A percentile compares a stretch with the other conserved stretches of the same genome.
Evolutionary conservation across 2,888 invertebrate species (phyloP).

Genomic region (Aethes cnicana): DNA sequence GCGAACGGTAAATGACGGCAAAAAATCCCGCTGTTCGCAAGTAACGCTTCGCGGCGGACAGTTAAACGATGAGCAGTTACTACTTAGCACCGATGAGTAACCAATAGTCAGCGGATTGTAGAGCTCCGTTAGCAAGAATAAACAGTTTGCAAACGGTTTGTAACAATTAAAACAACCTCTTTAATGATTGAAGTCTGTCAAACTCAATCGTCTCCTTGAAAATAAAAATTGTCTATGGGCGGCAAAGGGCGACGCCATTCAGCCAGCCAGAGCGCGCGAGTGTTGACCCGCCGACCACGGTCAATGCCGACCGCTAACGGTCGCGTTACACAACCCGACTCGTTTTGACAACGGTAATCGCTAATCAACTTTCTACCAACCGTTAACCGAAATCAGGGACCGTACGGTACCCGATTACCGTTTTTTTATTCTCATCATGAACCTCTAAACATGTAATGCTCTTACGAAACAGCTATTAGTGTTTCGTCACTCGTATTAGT

Average conservation of each 20-base stretch:
- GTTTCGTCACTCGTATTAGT: slow-evolving; percentile 63
- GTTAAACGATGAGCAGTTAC: slow-evolving; percentile 46
- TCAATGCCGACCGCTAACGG: slow-evolving; percentile 50
- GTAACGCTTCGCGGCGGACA: slow-evolving; percentile 59
- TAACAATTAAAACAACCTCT: slow-evolving; percentile 6
- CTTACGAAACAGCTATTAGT: slow-evolving; percentile 72
- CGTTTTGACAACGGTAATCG: slow-evolving; percentile 67
- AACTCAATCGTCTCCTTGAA: not conserved
- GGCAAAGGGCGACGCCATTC: slow-evolving; percentile 23
- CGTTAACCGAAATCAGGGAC: slow-evolving; percentile 77
- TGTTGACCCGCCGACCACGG: slow-evolving; percentile 37
- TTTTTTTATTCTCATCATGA: slow-evolving; percentile 66
- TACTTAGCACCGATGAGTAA: slow-evolving; percentile 30
- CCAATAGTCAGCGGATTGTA: slow-evolving; percentile 24
- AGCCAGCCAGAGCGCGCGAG: slow-evolving; percentile 18
- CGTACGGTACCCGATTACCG: slow-evolving; percentile 72
- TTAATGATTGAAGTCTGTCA: not conserved
- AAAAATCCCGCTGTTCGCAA: slow-evolving; percentile 51
- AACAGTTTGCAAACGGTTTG: too few relatives aligned
- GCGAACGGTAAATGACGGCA: slow-evolving; percentile 37
- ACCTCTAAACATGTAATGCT: slow-evolving; percentile 70
- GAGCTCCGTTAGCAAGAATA: slow-evolving; percentile 23
- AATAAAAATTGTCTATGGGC: slow-evolving; percentile 16
- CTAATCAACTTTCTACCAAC: slow-evolving; percentile 74
- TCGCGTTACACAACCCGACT: slow-evolving; percentile 50